phyloP scores from a whole-genome alignment of 2,113 vertebrate genomes.

The Solenodon paradoxus region DNA sequence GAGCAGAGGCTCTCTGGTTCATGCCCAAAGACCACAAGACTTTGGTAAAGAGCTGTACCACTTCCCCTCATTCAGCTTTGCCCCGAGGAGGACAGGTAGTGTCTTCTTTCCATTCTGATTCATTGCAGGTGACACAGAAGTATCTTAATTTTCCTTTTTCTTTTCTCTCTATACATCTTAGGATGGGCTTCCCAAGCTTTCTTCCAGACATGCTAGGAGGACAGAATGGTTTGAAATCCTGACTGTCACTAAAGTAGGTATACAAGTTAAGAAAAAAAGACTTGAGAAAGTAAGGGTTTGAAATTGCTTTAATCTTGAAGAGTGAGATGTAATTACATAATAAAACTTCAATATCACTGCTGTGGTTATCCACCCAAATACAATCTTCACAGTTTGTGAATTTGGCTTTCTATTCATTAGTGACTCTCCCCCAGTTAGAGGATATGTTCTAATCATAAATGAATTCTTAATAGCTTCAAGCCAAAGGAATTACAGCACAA shows the following conservation, averaged over 20 bases:
- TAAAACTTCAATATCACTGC: slow-evolving; percentile 31
- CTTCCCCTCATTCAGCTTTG: background rate
- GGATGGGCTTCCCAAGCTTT: background rate
- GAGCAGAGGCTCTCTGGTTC: background rate
- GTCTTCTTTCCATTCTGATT: background rate
- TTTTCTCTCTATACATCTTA: background rate
- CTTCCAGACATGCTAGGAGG: background rate
- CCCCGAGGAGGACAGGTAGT: background rate
- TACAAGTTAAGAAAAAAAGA: background rate
- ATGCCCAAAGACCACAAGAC: background rate
- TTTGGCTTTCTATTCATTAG: slow-evolving; percentile 57
- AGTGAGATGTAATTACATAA: slow-evolving; percentile 54
- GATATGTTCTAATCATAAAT: slow-evolving; percentile 47
- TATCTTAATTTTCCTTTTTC: background rate
- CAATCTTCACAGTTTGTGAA: slow-evolving; percentile 62
- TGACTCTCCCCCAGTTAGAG: slow-evolving; percentile 34
- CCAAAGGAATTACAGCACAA: slow-evolving; percentile 51
- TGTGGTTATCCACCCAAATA: slow-evolving; percentile 57
- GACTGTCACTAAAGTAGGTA: background rate
- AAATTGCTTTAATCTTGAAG: slow-evolving; percentile 54
- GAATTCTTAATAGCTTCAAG: slow-evolving; percentile 60
- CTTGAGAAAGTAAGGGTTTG: background rate
- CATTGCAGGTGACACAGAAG: background rate
- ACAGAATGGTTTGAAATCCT: background rate
- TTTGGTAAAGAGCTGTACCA: background rate